Conservation (phyloP, 2,888 invertebrate genomes). For the Luffia ferchaultella region DNA sequence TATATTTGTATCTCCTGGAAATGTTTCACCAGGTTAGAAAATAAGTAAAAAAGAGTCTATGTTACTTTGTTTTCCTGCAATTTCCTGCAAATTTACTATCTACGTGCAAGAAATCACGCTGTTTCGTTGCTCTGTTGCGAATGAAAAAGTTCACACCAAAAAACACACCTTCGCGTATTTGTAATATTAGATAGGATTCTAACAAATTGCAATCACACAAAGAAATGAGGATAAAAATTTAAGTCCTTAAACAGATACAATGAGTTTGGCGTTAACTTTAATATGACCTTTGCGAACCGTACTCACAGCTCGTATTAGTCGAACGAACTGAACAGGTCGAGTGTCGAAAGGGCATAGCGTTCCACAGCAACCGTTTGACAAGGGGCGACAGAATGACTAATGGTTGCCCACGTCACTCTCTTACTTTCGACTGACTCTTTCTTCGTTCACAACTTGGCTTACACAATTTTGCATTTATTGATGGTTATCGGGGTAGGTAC, state of each 20-base stretch:
- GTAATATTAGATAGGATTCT: too few species aligned
- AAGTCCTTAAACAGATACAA: conserved; percentile 3
- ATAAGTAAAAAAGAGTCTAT: too few species aligned
- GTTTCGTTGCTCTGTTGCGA: too few species aligned
- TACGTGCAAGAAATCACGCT: too few species aligned
- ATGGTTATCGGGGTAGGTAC: conserved; percentile 14
- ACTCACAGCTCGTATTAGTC: conserved; percentile 31
- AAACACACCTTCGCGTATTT: too few species aligned
- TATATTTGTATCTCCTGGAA: too few species aligned
- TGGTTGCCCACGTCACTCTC: conserved; percentile 40
- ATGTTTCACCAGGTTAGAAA: too few species aligned
- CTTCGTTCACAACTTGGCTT: neutral
- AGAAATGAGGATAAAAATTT: neutral
- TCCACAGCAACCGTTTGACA: conserved; percentile 40
- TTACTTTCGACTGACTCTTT: conserved; percentile 24
- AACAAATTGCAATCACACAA: too few species aligned
- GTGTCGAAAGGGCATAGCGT: conserved; percentile 35
- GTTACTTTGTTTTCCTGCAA: too few species aligned
- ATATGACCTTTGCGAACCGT: conserved; percentile 7
- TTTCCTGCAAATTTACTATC: too few species aligned
- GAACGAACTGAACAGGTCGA: conserved; percentile 36
- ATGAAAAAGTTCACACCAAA: too few species aligned
- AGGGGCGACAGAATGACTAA: conserved; percentile 63
- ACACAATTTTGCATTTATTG: conserved; percentile 21
- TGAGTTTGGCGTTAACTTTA: too few species aligned